phyloP scores from a whole-genome alignment of 2,113 vertebrate species.

The Oncorhynchus keta region DNA sequence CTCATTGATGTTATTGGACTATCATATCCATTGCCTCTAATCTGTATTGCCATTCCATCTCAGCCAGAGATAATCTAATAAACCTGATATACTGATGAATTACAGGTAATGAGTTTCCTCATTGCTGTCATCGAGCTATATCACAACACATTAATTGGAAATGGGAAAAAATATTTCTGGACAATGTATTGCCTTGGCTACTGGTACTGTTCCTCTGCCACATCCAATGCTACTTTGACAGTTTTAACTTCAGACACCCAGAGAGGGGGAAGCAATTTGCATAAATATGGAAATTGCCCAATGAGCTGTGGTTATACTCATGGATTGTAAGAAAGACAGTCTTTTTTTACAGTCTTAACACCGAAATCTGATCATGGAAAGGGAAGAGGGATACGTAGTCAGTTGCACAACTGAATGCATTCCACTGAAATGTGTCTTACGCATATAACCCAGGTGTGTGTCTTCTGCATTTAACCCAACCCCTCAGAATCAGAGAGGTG shows the following conservation, averaged over 20 bases:
- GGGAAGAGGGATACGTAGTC: slow-evolving; percentile 19
- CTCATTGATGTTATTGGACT: too few relatives aligned
- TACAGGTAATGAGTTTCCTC: too few relatives aligned
- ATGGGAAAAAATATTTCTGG: background rate
- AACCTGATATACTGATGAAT: too few relatives aligned
- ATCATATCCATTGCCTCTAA: too few relatives aligned
- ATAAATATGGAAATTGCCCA: slow-evolving; percentile 47
- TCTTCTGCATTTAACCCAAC: too few relatives aligned
- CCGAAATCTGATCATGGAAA: slow-evolving; percentile 20
- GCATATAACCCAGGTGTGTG: too few relatives aligned
- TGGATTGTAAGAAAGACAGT: slow-evolving; percentile 11
- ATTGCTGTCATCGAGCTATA: background rate
- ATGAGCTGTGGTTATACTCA: slow-evolving; percentile 31
- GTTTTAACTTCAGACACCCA: background rate
- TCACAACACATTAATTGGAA: background rate
- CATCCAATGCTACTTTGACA: background rate
- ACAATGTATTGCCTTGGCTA: background rate
- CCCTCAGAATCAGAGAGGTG: too few relatives aligned
- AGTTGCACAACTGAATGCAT: too few relatives aligned
- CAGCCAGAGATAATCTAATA: too few relatives aligned
- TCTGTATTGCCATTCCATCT: too few relatives aligned
- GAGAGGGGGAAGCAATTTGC: slow-evolving; percentile 18
- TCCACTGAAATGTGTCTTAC: too few relatives aligned
- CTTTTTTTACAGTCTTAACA: slow-evolving; percentile 47
- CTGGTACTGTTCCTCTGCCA: background rate